Percentiles rank a stretch among this genome's conserved stretches.
These are phyloP conservation scores for Drosophila melanica DNA, from an alignment of 1,140 invertebrate genomes.

Conservation along the genomic window DNA sequence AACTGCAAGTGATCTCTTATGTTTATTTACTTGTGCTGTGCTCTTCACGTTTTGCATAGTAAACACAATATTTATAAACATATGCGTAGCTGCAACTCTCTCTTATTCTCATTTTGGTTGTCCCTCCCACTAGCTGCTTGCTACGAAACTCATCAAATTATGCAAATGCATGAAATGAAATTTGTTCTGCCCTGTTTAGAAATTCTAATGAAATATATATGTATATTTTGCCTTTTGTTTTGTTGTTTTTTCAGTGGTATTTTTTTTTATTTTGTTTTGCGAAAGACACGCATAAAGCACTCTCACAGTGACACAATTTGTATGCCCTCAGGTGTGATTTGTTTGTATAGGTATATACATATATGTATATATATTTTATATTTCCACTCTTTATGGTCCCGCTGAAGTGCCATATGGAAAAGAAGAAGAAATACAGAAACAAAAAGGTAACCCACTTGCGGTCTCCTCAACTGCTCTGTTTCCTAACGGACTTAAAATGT, in stretches of 20 bases:
- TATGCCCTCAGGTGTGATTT: constrained; percentile 74
- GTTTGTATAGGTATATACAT: constrained; percentile 18
- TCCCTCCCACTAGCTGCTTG: constrained; percentile 22
- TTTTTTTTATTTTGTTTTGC: constrained; percentile 2
- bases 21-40: constrained; percentile 5
- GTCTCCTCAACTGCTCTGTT: constrained; percentile 49
- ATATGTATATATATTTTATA: constrained; percentile 9
- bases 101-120: background rate
- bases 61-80: constrained; percentile 6
- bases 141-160: constrained; percentile 56
- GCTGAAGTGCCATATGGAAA: constrained; percentile 52
- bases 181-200: constrained; percentile 46
- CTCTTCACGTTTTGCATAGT: background rate
- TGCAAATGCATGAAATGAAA: constrained; percentile 65
- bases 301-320: constrained; percentile 74
- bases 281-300: constrained; percentile 38
- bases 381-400: constrained; percentile 37
- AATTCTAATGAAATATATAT: constrained; percentile 68
- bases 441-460: constrained; percentile 68
- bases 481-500: constrained; percentile 72
- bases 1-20: background rate
- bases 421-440: constrained; percentile 4
- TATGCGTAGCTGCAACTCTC: background rate
- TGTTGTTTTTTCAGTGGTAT: constrained; percentile 11
- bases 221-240: background rate